Evolutionary conservation across 1,140 invertebrate genomes (phyloP), one percentile per base, ranked within the genome.

Genomic region (Myzus persicae): DNA sequence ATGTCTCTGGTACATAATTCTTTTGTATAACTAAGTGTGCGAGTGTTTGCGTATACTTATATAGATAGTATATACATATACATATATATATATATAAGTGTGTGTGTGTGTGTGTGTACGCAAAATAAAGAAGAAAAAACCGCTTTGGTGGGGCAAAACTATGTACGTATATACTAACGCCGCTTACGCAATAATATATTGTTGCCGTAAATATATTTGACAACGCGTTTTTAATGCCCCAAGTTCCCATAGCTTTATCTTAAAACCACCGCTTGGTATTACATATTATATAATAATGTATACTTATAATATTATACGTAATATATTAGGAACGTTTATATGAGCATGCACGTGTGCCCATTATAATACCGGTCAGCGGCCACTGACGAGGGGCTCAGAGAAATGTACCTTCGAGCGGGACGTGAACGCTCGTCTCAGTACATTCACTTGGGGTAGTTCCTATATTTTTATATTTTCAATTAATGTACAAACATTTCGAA

Each of bases 231-330:
- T 91, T 91, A 76, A 91, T 76, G 40, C 40, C 59, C n/a, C 59
- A 76, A 91, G 54, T 91, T 91, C 90, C 90, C 90, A 91, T 91
- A 67, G 90, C 54, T 91, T 90, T 91, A 76, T 59, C 36, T 51
- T 40, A 59, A 40, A 85, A 26, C 9, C 82, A 31, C 59, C 4
- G 59, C 54, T 1, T 18, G 46, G 46, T 20, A 20, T 48, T 48
- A 48, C 46, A 48, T 48, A 48, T 48, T 48, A 48, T 48, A n/a
- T 48, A 48, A 46, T 26, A 26, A 59, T n/a, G 59, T 31, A 4
- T 67, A 31, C 31, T 31, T 67, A 67, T 9, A 59, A 59, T 59
- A 59, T 59, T 31, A 59, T 67, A n/a, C 31, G n/a, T 67, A n/a
- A 18, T 48, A 48, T n/a, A 31, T 59, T 59, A 31, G 3, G 11